Evolutionary conservation across 2,797 vertebrate genomes (phyloP), one percentile per base, ranked within the genome.

Genomic region (Synanceia verrucosa): DNA sequence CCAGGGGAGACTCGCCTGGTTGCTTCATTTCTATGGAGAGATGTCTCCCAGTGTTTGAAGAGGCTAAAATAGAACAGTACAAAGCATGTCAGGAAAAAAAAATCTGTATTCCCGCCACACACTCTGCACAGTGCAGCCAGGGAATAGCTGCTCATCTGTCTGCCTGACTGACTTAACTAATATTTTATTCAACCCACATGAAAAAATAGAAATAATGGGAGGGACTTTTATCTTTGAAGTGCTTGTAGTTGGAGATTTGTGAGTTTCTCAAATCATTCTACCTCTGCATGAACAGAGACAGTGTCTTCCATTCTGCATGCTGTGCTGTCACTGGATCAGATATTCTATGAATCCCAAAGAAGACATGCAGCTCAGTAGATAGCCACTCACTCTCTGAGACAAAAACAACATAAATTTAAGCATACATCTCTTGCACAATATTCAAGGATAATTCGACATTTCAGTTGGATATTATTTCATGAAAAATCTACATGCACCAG

Each of bases 41-140:
- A 82, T 72, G 72, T 81, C 76, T 89, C 80, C 58, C 64, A 47
- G 73, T 82, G 67, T 88, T 90, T 84, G 78, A 88, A 85, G 73
- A 79, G 76, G 79, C 84, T 81, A 81, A 89, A 87, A 87, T 88
- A 89, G 83, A 89, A 87, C 74, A 81, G 78, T 66, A 85, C 70
- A 85, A 88, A 88, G 81, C 78, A 63, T 73, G 74, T 84, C 78
- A 64, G 36, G 48, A 51, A 36, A 46, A 65, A 39, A 18, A 51
- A 68, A 71, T 65, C 57, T 51, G 60, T 58, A 75, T 71, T 79
- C 58, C 74, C 26, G 34, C 37, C 60, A 65, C 68, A 65, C 69
- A 78, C 65, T 57, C 37, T 36, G 50, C 62, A 75, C 23, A 70
- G 9, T 41, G 33, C 70, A 82, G 44, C 33, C 10, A 4, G 76